Evolutionary conservation across 2,797 vertebrate genomes (phyloP), one percentile per base, ranked within the genome.

Genomic region (Antennarius maculatus): DNA sequence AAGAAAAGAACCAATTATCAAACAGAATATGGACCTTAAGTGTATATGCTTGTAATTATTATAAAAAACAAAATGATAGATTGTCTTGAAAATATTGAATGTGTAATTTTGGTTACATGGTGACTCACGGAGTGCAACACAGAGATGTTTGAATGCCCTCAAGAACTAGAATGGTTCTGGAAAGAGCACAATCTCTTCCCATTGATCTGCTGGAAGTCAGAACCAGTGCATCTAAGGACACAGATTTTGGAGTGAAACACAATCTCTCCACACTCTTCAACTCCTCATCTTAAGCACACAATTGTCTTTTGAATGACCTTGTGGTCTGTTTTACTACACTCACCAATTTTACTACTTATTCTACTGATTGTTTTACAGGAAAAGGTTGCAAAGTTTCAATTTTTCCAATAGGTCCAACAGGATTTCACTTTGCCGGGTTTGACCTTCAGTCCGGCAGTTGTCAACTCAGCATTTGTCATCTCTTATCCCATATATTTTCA

Each of bases 291-390:
- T 91, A 90, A 87, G 79, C 89, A 89, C 82, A 84, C 90, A 91
- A 86, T 92, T 92, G 93, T 94, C 92, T 94, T 92, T 87, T 89
- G 83, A 92, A 89, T 90, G 85, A 92, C 91, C 92, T 92, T 92
- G 92, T 84, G 92, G 90, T 92, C 79, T 86, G 79, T 86, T 92
- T 88, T 85, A 88, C 85, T 86, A 88, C 85, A 87, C 85, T 86
- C 74, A 88, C 85, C 80, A 83, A 88, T 88, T 89, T 82, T 71
- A 86, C 81, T 86, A 86, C 83, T 84, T 92, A 83, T 89, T 85
- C 85, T 89, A 79, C 82, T 82, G 86, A 84, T 87, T 86, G 74
- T 87, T 89, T 91, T 78, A 88, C 77, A 81, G 80, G 87, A 79
- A 80, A 87, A 82, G 75, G 84, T 79, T 77, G 83, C 77, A 49